Percentiles rank a stretch among this genome's conserved stretches.
Evolutionary conservation across 2,888 invertebrate genomes (phyloP).

Genomic region (Pterostichus madidus): DNA sequence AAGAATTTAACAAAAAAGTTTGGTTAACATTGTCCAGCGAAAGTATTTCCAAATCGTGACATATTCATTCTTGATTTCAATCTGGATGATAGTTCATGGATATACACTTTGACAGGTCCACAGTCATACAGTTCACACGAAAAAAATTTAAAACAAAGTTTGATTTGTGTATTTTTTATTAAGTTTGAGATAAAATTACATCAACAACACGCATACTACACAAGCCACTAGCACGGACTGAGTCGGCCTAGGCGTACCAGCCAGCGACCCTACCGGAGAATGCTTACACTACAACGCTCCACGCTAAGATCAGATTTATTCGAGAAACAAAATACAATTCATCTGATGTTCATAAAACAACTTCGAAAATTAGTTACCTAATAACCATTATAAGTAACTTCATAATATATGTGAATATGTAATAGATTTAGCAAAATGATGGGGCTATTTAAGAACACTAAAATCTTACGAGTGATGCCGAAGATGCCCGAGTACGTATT

Average conservation of each 20-base stretch:
- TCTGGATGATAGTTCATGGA: neutral
- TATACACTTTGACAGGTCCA: neutral
- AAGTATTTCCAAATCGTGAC: conserved; percentile 24
- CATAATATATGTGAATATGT: neutral
- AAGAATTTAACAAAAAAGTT: conserved; percentile 47
- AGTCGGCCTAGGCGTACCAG: conserved; percentile 34
- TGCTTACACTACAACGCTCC: conserved; percentile 38
- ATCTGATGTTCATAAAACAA: too few species aligned
- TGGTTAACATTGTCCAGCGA: conserved; percentile 44
- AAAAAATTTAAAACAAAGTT: neutral
- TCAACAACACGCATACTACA: conserved; percentile 36
- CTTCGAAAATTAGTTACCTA: neutral
- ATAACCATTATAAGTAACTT: neutral
- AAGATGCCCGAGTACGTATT: conserved; percentile 8
- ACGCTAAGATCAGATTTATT: conserved; percentile 42
- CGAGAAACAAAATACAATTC: neutral
- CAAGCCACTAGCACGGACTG: conserved; percentile 54
- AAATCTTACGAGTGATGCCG: conserved; percentile 37
- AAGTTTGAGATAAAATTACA: conserved; percentile 25
- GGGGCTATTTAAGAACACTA: neutral
- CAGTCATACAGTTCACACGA: conserved; percentile 3
- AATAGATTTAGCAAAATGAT: neutral
- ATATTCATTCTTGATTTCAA: conserved; percentile 26
- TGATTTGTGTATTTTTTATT: conserved; percentile 19
- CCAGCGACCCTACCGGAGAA: conserved; percentile 59